phyloP scores from a whole-genome alignment of 2,113 vertebrate genomes.

The Romanogobio albipinnatus region DNA sequence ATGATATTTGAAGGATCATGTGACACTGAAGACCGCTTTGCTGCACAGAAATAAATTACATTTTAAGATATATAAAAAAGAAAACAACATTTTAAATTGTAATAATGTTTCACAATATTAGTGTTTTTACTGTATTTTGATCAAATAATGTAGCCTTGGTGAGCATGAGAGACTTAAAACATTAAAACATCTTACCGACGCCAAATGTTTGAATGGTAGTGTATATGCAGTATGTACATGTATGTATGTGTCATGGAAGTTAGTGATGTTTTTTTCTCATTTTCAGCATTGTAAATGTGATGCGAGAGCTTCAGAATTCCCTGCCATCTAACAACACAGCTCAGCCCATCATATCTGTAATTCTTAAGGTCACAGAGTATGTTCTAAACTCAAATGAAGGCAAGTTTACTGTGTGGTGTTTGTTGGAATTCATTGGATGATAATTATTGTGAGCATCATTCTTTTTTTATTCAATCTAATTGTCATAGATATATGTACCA shows the following conservation, averaged over 20 bases:
- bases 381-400: slow-evolving; percentile 68
- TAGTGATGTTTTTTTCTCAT: slow-evolving; percentile 42
- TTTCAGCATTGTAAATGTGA: slow-evolving; percentile 68
- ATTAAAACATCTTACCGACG: too few relatives aligned
- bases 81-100: too few relatives aligned
- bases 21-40: too few relatives aligned
- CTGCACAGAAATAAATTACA: too few relatives aligned
- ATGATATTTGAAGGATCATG: too few relatives aligned
- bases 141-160: not conserved
- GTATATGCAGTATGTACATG: not conserved
- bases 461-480: not conserved
- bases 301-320: slow-evolving; percentile 63
- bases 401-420: slow-evolving; percentile 51
- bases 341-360: slow-evolving; percentile 57
- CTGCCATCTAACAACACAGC: slow-evolving; percentile 65
- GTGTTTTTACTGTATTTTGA: not conserved
- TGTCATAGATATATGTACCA: not conserved
- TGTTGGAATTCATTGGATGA: not conserved
- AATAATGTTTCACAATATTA: not conserved
- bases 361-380: slow-evolving; percentile 62
- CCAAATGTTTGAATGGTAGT: not conserved
- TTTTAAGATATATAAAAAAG: too few relatives aligned
- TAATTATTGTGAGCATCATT: not conserved
- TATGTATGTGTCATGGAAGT: not conserved
- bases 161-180: not conserved